A percentile compares a stretch with the other conserved stretches of the same genome.
Evolutionary conservation across 2,888 invertebrate species (phyloP).

Genomic region (Disparrhopalites patrizii): DNA sequence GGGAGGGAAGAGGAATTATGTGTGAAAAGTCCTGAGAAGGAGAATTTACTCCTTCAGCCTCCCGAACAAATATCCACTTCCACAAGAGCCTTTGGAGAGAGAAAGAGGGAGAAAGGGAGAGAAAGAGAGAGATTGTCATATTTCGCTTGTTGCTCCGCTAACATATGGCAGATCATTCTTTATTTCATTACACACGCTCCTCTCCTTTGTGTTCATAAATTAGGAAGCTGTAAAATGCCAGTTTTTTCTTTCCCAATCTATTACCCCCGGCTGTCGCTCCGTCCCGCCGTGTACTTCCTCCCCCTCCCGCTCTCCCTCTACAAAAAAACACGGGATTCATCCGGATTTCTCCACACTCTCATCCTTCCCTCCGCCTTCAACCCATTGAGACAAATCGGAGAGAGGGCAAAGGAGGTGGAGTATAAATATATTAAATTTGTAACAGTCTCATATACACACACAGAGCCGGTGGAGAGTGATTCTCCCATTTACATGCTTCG

Average conservation of each 20-base stretch:
- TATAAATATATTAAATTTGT: no score
- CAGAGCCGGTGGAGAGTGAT: no score
- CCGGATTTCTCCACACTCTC: no score
- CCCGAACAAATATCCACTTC: no score
- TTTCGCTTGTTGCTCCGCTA: conserved; percentile 44
- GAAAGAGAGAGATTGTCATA: conserved; percentile 14
- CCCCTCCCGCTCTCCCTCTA: not conserved
- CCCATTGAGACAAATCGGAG: no score
- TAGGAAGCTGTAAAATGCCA: conserved; percentile 44
- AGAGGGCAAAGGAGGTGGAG: no score
- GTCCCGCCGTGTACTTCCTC: conserved; percentile 9
- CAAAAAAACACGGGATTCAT: no score
- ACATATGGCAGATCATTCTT: conserved; percentile 44
- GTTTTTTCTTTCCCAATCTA: conserved; percentile 46
- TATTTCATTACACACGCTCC: conserved; percentile 43
- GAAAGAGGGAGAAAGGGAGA: not conserved
- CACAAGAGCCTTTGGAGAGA: not conserved
- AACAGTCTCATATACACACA: no score
- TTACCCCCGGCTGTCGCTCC: conserved; percentile 43
- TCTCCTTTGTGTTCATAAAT: conserved; percentile 46
- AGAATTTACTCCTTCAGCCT: no score
- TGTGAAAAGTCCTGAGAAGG: no score
- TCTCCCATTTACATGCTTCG: no score
- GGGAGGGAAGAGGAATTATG: not conserved
- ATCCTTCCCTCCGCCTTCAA: no score